Evolutionary conservation across 2,888 invertebrate genomes (phyloP), one percentile per base, ranked within the genome.

Genomic region (Galerucella pusilla): DNA sequence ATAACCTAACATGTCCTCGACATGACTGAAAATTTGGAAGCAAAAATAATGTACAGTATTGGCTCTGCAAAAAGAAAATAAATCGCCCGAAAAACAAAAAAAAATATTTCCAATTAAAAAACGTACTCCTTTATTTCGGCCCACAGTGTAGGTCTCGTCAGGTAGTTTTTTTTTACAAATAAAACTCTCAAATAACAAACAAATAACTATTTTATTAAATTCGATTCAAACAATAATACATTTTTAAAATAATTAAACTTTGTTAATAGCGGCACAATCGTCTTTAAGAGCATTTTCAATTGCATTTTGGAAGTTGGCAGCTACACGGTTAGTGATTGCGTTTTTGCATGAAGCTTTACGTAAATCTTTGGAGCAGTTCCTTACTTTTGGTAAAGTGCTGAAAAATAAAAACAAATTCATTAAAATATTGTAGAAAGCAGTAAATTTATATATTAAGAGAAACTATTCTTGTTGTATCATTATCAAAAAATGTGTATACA

Each of bases 301-400:
- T 3, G 75, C 79, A 20, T 78, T 74, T 61, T 75, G 54, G 72
- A 78, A 78, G 1, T 75, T 46, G n/a, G 67, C n/a, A n/a, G 63
- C 42, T n/a, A 76, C 65, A 28, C 73, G 66, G 60, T 63, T 77
- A 45, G 79, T 79, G 42, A 78, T 63, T 16, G 75, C 74, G 61
- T 78, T 79, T 52, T 73, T 73, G 66, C 79, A 79, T 65, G 75
- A 76, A 4, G 73, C 74, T 42, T 77, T 73, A 52, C 45, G 42
- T 25, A 64, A 73, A 61, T 61, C 68, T 63, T 75, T 78, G 1
- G 60, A 65, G 42, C 80, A 80, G 9, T 60, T 67, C 63, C 68
- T 77, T n/a, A 73, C 4, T 57, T 77, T 77, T 5, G 80, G 78
- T 35, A 77, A 9, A 66, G 76, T 67, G 16, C 80, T 80, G 60